Percentiles rank a stretch among this genome's conserved stretches.
Evolutionary conservation across 2,797 vertebrate genomes (phyloP).

Genomic region (Otolemur crassicaudatus): DNA sequence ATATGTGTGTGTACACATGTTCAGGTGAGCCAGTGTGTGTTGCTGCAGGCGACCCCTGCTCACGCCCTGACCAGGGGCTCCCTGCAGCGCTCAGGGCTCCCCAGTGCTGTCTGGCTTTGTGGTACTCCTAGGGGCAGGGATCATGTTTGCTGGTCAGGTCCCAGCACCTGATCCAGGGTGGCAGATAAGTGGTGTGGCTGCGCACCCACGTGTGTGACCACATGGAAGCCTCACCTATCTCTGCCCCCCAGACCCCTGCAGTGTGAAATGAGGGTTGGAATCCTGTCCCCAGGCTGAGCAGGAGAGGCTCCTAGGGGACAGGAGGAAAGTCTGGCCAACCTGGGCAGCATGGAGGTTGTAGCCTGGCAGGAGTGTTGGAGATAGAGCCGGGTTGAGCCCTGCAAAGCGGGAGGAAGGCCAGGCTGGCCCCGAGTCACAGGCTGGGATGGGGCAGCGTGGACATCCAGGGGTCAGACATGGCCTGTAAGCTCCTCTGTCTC

Average conservation of each 20-base stretch:
- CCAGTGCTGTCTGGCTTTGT: not conserved
- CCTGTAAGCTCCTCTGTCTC: slow-evolving; percentile 15
- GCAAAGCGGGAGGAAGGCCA: not conserved
- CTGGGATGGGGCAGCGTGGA: not conserved
- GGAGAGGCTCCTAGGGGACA: not conserved
- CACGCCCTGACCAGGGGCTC: not conserved
- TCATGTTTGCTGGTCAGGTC: not conserved
- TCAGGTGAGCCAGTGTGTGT: not conserved
- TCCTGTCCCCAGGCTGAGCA: not conserved
- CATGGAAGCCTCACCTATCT: not conserved
- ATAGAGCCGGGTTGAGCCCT: not conserved
- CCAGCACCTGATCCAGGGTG: not conserved
- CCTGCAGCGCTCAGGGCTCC: not conserved
- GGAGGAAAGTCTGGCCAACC: not conserved
- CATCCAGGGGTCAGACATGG: fast-evolving
- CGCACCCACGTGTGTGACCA: not conserved
- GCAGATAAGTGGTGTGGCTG: not conserved
- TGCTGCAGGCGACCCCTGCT: not conserved
- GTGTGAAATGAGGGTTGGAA: not conserved
- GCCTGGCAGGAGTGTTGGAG: not conserved
- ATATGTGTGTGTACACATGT: not conserved
- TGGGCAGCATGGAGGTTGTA: not conserved
- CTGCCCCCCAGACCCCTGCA: not conserved
- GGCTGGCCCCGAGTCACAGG: no score
- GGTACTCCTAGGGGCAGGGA: not conserved